These are phyloP conservation scores for Galbula dea DNA, from an alignment of 2,113 vertebrate species.

Conservation along the genomic window DNA sequence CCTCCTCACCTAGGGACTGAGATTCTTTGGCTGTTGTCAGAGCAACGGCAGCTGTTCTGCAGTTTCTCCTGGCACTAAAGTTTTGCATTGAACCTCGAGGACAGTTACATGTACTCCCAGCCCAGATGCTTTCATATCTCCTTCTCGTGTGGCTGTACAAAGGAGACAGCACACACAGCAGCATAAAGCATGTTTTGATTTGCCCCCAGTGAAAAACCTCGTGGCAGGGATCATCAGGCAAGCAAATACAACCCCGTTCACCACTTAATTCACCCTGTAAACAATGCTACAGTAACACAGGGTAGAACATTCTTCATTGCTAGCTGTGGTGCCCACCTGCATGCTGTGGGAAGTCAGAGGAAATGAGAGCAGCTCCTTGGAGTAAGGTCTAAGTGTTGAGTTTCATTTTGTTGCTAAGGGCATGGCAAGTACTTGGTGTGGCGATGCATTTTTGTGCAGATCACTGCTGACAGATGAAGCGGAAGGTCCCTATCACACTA, in stretches of 20 bases:
- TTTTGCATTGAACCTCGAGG: background rate
- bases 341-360: background rate
- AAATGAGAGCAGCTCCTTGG: background rate
- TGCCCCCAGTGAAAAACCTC: background rate
- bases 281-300: background rate
- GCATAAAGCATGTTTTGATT: background rate
- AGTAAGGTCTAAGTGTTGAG: background rate
- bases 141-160: background rate
- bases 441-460: background rate
- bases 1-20: background rate
- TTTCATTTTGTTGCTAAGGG: background rate
- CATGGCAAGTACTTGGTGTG: background rate
- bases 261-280: background rate
- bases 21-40: background rate
- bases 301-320: background rate
- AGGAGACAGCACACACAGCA: background rate
- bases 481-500: background rate
- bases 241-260: background rate
- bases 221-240: background rate
- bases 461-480: background rate
- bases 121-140: background rate
- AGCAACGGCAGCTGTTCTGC: constrained; percentile 20
- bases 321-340: background rate
- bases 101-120: background rate
- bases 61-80: background rate